Conservation (phyloP, 1,140 invertebrate species). For the Dreissena polymorpha region DNA sequence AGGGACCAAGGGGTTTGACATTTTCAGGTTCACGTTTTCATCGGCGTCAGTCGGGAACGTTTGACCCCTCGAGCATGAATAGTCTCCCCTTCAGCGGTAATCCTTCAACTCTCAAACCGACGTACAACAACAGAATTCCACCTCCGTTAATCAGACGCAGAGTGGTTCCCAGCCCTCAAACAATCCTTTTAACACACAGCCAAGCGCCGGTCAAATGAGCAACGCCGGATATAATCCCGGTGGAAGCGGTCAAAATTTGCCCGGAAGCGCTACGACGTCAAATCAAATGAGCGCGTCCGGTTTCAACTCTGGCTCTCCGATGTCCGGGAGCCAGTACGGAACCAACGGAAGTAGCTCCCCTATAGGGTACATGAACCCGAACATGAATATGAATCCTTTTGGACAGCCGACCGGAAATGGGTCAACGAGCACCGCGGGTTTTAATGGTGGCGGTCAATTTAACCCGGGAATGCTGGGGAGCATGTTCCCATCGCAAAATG, state of each 20-base stretch:
- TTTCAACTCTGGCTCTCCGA: conserved; percentile 11
- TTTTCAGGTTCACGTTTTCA: conserved; percentile 14
- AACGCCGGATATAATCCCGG: neutral
- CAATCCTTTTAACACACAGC: neutral
- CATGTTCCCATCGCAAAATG: neutral
- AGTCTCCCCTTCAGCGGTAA: neutral
- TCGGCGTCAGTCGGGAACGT: neutral
- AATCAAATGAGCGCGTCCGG: conserved; percentile 19
- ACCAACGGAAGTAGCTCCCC: neutral
- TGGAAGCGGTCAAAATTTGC: neutral
- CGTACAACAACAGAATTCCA: neutral
- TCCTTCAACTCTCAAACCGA: neutral
- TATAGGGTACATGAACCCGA: neutral
- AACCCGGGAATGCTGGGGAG: conserved; percentile 5
- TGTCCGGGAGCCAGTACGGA: neutral
- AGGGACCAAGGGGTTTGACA: too few species aligned
- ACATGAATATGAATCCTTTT: neutral
- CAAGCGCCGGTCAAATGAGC: neutral
- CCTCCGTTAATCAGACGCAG: neutral
- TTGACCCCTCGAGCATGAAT: conserved; percentile 18
- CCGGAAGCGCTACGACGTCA: conserved; percentile 1
- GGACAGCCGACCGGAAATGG: neutral
- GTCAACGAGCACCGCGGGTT: neutral
- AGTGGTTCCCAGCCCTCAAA: neutral
- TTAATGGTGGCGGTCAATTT: conserved; percentile 7